These are phyloP conservation scores for Rhipidura dahli DNA, from an alignment of 2,113 vertebrate species.

Conservation along the genomic window DNA sequence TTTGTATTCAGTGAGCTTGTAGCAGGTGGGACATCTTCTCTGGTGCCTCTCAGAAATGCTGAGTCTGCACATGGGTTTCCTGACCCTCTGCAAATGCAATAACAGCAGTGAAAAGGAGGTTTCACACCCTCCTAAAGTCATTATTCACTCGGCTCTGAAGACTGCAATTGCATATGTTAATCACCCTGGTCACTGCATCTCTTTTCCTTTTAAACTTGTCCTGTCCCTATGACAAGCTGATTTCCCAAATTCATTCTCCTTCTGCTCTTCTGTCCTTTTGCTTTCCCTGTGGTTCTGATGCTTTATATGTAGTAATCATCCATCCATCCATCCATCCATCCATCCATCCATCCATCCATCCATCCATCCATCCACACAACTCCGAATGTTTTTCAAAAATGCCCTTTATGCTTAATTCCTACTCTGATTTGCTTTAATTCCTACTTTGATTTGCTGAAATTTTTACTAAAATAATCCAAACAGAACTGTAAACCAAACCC, in stretches of 20 bases:
- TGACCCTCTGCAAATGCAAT: not conserved
- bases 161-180: not conserved
- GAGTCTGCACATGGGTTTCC: not conserved
- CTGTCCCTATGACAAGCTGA: not conserved
- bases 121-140: not conserved
- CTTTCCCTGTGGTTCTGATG: not conserved
- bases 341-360: too few relatives aligned
- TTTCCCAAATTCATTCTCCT: not conserved
- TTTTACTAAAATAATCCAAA: not conserved
- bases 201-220: not conserved
- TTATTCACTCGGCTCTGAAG: constrained; percentile 7
- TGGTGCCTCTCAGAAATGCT: not conserved
- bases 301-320: not conserved
- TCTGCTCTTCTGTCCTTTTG: not conserved
- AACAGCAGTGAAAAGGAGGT: not conserved
- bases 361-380: not conserved
- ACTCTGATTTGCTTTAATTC: not conserved
- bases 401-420: not conserved
- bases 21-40: not conserved
- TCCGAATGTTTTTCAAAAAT: not conserved
- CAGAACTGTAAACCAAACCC: not conserved
- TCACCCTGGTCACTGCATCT: not conserved
- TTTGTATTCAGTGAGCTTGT: not conserved
- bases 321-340: too few relatives aligned
- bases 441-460: not conserved